Evolutionary conservation across 2,113 vertebrate species (phyloP), one percentile per base, ranked within the genome.

Genomic region (Tenebrosternarchus preto): DNA sequence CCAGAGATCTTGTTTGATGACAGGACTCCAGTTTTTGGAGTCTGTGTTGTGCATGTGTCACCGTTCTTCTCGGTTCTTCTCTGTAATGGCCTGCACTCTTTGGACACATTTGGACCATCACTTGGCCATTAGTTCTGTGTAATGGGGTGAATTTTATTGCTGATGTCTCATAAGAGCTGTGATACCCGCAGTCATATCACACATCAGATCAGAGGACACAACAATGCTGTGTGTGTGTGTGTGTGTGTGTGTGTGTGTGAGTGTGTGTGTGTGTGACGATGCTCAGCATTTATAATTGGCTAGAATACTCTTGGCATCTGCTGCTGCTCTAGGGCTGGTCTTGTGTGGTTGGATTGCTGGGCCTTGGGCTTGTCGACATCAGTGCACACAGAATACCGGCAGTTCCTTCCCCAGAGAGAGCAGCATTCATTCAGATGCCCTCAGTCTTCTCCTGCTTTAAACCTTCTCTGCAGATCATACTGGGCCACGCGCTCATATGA

Each of bases 61-160:
- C n/a, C n/a, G n/a, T n/a, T n/a, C 43, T 25, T 25, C 59, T 25
- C 15, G 12, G 22, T 22, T 22, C 24, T 25, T 25, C 59, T 25
- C 12, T 22, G 3, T 61, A 25, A 3, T 25, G 7, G 59, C 22
- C 24, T 59, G 20, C 8, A 7, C 57, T 60, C n/a, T 27, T 25
- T 25, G 22, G 12, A 16, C 25, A 22, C 1, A 29, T 29, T 63
- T 5, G 25, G 12, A 16, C 60, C 3, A 25, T 16, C n/a, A 16
- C 60, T 63, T 63, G 60, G 60, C 25, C 60, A 29, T 63, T 63
- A 63, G 12, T 12, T 29, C 60, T 63, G 60, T 63, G 60, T 63
- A 63, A 29, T 63, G 25, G 25, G 25, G 5, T 29, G 60, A 63
- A 29, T 63, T 29, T 15, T 29, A 63, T 29, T 29, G 11, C 12